Evolutionary conservation across 1,140 invertebrate species (phyloP).

Genomic region (Heliconius himera): DNA sequence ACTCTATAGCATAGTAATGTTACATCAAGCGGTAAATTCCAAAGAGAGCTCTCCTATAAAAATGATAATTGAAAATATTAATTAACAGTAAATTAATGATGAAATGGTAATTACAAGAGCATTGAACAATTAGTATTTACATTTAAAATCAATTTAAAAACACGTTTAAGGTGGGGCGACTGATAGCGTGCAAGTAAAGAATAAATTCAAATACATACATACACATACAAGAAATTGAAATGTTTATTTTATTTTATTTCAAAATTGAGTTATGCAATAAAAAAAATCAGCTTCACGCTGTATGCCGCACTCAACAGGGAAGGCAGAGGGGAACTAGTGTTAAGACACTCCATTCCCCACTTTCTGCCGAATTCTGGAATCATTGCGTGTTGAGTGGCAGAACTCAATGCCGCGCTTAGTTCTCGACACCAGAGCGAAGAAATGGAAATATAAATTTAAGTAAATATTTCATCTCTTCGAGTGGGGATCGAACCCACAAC

Average conservation of each 20-base stretch:
- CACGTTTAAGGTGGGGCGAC: constrained; percentile 18
- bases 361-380: no score
- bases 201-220: neutral
- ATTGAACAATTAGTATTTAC: constrained; percentile 21
- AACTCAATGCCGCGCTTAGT: no score
- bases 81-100: neutral
- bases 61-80: neutral
- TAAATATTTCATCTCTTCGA: no score
- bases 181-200: neutral
- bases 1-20: neutral
- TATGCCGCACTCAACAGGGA: no score
- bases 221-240: neutral
- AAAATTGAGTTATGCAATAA: no score
- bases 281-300: no score
- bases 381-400: no score
- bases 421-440: no score
- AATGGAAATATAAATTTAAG: no score
- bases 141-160: constrained; percentile 17
- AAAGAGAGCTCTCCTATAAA: neutral
- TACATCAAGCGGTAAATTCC: neutral
- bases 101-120: constrained; percentile 9
- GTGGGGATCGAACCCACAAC: no score
- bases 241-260: neutral
- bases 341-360: no score
- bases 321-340: no score